Percentiles rank a stretch among this genome's conserved stretches.
These are phyloP conservation scores for Petrolisthes cinctipes DNA, from an alignment of 2,888 invertebrate genomes.

Conservation along the genomic window DNA sequence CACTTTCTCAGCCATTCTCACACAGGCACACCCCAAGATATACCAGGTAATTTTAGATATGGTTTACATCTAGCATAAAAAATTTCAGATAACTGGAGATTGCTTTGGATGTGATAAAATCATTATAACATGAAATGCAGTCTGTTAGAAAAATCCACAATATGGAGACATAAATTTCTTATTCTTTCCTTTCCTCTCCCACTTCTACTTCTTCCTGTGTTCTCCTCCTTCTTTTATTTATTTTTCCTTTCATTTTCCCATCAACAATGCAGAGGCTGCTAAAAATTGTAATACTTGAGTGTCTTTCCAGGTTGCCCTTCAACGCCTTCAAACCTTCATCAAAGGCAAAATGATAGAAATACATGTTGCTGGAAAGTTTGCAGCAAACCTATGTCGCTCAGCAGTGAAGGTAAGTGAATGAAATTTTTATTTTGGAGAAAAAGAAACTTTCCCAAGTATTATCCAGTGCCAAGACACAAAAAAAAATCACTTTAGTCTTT, in stretches of 20 bases:
- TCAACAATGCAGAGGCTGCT: too few relatives aligned
- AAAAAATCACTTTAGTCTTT: background rate
- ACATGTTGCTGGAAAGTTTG: slow-evolving; percentile 84
- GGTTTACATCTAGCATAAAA: too few relatives aligned
- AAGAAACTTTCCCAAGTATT: too few relatives aligned
- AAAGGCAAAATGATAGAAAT: slow-evolving; percentile 84
- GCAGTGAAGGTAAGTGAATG: slow-evolving; percentile 71
- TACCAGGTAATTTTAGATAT: slow-evolving; percentile 68
- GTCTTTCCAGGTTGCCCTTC: slow-evolving; percentile 74
- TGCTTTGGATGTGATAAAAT: background rate
- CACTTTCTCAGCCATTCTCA: slow-evolving; percentile 70
- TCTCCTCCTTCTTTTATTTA: too few relatives aligned
- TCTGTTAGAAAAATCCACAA: too few relatives aligned
- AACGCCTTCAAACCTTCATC: slow-evolving; percentile 80
- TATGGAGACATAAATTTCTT: too few relatives aligned
- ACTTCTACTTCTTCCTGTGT: too few relatives aligned
- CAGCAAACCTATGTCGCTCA: slow-evolving; percentile 79
- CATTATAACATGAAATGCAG: too few relatives aligned
- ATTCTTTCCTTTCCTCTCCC: too few relatives aligned
- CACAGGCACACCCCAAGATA: slow-evolving; percentile 79
- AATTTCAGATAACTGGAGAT: background rate
- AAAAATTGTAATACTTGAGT: too few relatives aligned
- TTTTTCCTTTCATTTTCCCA: too few relatives aligned
- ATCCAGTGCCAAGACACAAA: too few relatives aligned
- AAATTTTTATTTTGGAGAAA: background rate